Evolutionary conservation across 2,113 vertebrate genomes (phyloP).

Genomic region (Paraplagusia blochii): DNA sequence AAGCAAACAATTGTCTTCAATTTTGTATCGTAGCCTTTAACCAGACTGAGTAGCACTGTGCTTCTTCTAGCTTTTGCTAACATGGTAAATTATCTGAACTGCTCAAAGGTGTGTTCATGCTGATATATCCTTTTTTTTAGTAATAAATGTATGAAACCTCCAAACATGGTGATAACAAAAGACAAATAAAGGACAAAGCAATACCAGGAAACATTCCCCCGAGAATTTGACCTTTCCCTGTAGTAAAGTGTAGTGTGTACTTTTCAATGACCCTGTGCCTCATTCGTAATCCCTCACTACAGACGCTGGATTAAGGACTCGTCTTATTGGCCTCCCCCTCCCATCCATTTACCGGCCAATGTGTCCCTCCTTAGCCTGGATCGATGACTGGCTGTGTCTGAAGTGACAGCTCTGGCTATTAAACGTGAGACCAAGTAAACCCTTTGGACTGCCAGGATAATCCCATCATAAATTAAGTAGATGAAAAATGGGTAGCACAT

Average conservation of each 20-base stretch:
- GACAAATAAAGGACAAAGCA: constrained; percentile 57
- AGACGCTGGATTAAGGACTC: constrained; percentile 68
- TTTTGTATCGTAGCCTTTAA: too few species aligned
- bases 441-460: constrained; percentile 59
- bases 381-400: constrained; percentile 69
- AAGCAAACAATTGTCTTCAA: too few species aligned
- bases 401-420: constrained; percentile 72
- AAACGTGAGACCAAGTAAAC: constrained; percentile 69
- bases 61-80: too few species aligned
- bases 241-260: constrained; percentile 45
- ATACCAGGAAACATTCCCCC: constrained; percentile 44
- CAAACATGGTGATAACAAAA: constrained; percentile 47
- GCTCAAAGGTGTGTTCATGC: constrained; percentile 8
- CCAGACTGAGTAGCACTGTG: too few species aligned
- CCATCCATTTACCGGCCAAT: constrained; percentile 16
- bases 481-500: constrained; percentile 52
- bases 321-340: constrained; percentile 60
- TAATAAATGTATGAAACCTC: constrained; percentile 40
- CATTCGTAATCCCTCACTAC: constrained; percentile 66
- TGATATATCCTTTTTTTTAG: constrained; percentile 4
- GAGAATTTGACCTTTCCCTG: constrained; percentile 43
- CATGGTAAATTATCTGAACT: constrained; percentile 5
- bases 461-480: constrained; percentile 71
- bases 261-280: constrained; percentile 45
- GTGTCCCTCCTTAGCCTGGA: constrained; percentile 52